Conservation (phyloP, 2,888 invertebrate genomes). For the Eilema depressum region DNA sequence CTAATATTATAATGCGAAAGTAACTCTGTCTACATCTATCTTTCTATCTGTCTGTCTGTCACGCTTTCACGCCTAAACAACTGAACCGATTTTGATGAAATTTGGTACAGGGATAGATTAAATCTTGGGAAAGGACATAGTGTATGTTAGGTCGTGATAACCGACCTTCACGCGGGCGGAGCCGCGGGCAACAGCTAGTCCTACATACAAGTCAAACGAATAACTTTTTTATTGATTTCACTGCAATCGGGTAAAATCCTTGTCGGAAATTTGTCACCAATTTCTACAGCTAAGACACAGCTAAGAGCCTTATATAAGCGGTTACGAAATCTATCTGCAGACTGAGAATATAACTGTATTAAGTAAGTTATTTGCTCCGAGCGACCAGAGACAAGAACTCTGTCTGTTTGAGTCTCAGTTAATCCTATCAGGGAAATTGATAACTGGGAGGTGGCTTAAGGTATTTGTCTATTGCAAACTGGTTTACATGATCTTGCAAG, state of each 20-base stretch:
- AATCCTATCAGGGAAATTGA: constrained; percentile 34
- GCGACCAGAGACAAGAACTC: constrained; percentile 17
- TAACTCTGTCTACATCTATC: too few species aligned
- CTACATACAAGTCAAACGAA: background rate
- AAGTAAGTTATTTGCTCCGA: constrained; percentile 33
- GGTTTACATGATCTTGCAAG: background rate
- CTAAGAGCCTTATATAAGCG: background rate
- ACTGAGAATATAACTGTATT: constrained; percentile 29
- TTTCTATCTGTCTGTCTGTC: too few species aligned
- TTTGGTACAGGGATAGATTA: too few species aligned
- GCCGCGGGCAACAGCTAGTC: too few species aligned
- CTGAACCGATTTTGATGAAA: too few species aligned
- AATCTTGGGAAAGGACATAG: too few species aligned
- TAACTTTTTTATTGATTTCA: background rate
- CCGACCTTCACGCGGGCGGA: too few species aligned
- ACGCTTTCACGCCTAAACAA: too few species aligned
- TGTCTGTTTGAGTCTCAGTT: constrained; percentile 24
- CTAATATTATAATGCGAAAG: too few species aligned
- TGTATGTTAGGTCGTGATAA: too few species aligned
- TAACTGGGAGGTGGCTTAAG: constrained; percentile 19
- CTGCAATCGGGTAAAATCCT: background rate
- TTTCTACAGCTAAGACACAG: background rate
- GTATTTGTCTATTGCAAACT: constrained; percentile 5
- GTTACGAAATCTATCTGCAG: constrained; percentile 20
- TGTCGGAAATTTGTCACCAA: background rate